phyloP scores from a whole-genome alignment of 2,888 invertebrate genomes.

The Dyspetes luteomarginatus region DNA sequence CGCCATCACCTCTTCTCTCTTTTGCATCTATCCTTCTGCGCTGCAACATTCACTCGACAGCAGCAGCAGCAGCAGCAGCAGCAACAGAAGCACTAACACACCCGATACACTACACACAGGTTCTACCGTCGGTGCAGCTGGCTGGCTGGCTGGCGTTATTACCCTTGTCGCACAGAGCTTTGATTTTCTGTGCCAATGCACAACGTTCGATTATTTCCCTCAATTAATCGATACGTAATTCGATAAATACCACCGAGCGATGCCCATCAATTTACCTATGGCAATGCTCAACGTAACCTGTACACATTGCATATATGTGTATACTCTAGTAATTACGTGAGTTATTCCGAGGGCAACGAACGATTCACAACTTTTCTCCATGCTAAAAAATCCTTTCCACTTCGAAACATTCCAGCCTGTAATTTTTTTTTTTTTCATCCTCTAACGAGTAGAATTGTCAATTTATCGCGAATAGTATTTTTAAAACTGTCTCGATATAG shows the following conservation, averaged over 20 bases:
- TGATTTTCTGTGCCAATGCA: conserved; percentile 74
- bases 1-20: conserved; percentile 1
- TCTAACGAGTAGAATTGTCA: too few relatives aligned
- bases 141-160: conserved; percentile 67
- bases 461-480: too few relatives aligned
- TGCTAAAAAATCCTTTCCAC: not conserved
- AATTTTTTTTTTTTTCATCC: not conserved
- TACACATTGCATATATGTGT: conserved; percentile 2
- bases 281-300: conserved; percentile 33
- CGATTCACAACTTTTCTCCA: conserved; percentile 28
- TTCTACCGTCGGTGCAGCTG: conserved; percentile 45
- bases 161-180: conserved; percentile 72
- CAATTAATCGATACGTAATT: conserved; percentile 76
- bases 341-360: conserved; percentile 38
- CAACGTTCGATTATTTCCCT: conserved; percentile 73
- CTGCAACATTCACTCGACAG: conserved; percentile 13
- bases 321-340: not conserved
- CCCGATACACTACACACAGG: conserved; percentile 23
- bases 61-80: conserved; percentile 10
- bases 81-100: conserved; percentile 3
- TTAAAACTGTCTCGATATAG: too few relatives aligned
- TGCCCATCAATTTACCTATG: conserved; percentile 70
- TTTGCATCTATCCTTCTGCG: conserved; percentile 33
- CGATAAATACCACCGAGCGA: conserved; percentile 73
- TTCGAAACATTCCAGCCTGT: not conserved